Base-by-base conservation (phyloP, 2,888 invertebrate genomes). In the Brachynemurus nebulosus region DNA sequence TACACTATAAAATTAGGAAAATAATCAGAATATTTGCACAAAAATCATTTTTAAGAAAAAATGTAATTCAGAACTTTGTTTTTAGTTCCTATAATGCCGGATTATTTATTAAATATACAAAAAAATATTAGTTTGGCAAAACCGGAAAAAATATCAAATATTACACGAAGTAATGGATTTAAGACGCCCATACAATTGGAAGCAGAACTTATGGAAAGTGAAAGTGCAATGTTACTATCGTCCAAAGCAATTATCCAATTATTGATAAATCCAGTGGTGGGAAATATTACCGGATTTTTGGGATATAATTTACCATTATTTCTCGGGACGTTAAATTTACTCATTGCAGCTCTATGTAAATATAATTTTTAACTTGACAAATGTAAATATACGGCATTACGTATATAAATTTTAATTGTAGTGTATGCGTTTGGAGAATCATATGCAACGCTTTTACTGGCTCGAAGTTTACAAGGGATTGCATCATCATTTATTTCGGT, bases 211-310 rank as follows among this genome's bases (percentile, higher is more conserved):
- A 47, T 74, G 38, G 70, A 70, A 46, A 67, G 71, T 47, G 78
- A 80, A 55, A 81, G 79, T 56, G 81, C 81, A 12, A 63, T 80
- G 27, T 60, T 83, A 42, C 61, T 82, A 42, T 80, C 86, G 25
- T 82, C 84, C 42, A 85, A 86, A 65, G 86, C 88, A 17, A 65
- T 88, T 47, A 78, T 86, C 4, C 88, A 89, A 62, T 69, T 89
- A 43, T 64, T 81, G 46, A 72, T 78, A 54, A 88, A 86, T 59
- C 85, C 86, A 2, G 64, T 82, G 33, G 74, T 86, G 33, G 86
- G 86, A 21, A 73, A 72, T 49, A 60, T 83, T 38, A 79, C 79
- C 3, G 70, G 68, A 41, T 71, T 70, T 53, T 61, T 76, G 46
- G 84, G 85, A 18, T 82, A 80, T 60, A 70, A 75, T 40, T 60